Evolutionary conservation across 1,140 invertebrate genomes (phyloP), one percentile per base, ranked within the genome.

Genomic region (Atta cephalotes): DNA sequence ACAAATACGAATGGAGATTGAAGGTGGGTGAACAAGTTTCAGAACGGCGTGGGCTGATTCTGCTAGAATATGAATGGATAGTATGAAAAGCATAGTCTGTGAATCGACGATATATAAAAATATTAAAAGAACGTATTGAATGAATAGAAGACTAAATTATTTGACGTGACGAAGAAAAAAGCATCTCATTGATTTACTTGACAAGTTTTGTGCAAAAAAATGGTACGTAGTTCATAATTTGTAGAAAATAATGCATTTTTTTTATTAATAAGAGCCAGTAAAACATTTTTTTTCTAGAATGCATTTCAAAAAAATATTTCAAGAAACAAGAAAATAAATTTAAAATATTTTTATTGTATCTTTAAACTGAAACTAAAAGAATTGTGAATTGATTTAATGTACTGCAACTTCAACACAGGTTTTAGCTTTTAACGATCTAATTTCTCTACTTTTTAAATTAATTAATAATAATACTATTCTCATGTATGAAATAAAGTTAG

Each of bases 21-120:
- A 95, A 94, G 94, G 94, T 95, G 94, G 94, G 94, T 95, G 93
- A 94, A 94, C 94, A 92, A 90, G 94, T 95, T 90, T 91, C 90
- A 89, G 89, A 80, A 63, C 74, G 66, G 92, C 89, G 92, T 92
- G 90, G 92, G 93, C 89, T 85, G 39, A 18, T 78, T 89, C 87
- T 88, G 76, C 58, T 76, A 63, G 78, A 76, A 74, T 82, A 77
- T 66, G 93, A 90, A 93, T 94, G 91, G 93, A 92, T 93, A 92
- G 92, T 91, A 68, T 70, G 78, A 86, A 88, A 91, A 90, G 79
- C 82, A 72, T 63, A 68, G 79, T 74, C 88, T 65, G 77, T 87
- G 85, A 87, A 90, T 90, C 81, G 71, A 90, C 66, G 82, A 74
- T 63, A 76, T 84, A 78, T 89, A 80, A 58, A 85, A 88, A 74